Percentiles rank a stretch among this genome's conserved stretches.
These are phyloP conservation scores for Ascidia mentula DNA, from an alignment of 23 tunicate genomes.

Conservation along the genomic window DNA sequence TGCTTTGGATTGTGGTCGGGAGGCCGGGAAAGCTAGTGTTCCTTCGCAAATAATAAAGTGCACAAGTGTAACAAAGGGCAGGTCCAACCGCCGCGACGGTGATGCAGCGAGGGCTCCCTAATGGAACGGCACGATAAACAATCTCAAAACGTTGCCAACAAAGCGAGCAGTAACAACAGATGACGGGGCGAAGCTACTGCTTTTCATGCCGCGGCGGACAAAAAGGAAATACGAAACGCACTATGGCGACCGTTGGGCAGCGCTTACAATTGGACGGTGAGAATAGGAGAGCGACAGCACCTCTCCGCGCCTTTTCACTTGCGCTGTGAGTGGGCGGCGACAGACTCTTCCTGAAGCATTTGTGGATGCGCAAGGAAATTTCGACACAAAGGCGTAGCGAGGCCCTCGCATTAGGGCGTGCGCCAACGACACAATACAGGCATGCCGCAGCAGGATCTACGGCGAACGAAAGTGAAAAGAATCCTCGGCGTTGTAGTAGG, in stretches of 20 bases:
- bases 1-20: neutral
- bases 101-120: neutral
- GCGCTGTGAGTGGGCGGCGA: neutral
- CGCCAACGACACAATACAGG: constrained; percentile 1
- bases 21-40: neutral
- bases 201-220: constrained; percentile 7
- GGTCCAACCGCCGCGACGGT: no score
- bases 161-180: constrained; percentile 13
- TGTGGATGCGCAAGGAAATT: constrained; percentile 13
- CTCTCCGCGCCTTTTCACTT: neutral
- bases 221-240: constrained; percentile 29
- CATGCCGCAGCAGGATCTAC: neutral
- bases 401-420: neutral
- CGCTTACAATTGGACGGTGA: neutral
- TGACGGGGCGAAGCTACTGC: constrained; percentile 9
- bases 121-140: constrained; percentile 11
- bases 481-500: neutral
- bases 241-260: constrained; percentile 43
- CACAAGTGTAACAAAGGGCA: neutral
- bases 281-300: neutral
- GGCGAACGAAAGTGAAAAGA: neutral
- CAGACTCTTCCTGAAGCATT: neutral
- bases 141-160: constrained; percentile 1
- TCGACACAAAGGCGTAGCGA: constrained; percentile 1
- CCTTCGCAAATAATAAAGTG: neutral